Base-by-base conservation (phyloP, 2,113 vertebrate genomes). In the Chionomys nivalis region DNA sequence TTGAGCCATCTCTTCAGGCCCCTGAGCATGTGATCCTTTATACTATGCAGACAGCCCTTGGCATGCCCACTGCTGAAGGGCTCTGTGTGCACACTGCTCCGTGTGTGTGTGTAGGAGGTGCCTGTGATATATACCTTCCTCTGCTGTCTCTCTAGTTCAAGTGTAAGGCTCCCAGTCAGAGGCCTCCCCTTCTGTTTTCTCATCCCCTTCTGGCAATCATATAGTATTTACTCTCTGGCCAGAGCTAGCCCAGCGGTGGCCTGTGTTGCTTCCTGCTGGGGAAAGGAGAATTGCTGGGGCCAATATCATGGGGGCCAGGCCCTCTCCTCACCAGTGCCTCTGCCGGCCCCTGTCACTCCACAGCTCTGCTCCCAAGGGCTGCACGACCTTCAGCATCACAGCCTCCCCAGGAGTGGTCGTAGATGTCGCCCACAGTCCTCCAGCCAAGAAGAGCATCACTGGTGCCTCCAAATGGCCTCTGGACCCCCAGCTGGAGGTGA, bases 351-450 rank as follows among this genome's bases (percentile, higher is more conserved):
- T 14, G 24, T 63, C 82, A 36, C n/a, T 3, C 97, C 96, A 5
- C 96, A 99, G 99, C 72, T 98, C 93, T 36, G 96, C 82, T 19
- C 99, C 99, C 2, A 42, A n/a, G 17, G 97, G 58, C 0, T 98
- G 95, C 36, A 82, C 49, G 0, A 95, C 96, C 47, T 99, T 99
- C 0, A 94, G 98, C 7, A 90, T 98, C 94, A 66, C 16, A 0
- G 96, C 98, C 36, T 98, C 99, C 5, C 92, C 98, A 0, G 98
- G 93, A 0, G 98, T 99, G 77, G 93, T 89, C 0, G 96, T 99
- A 78, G 94, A 97, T 4, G 14, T 99, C 3, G 36, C 94, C 92
- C 92, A 92, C 6, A 3, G 93, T 70, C 97, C 97, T 65, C 97
- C 63, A 55, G 58, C 90, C 19, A 33, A 86, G 75, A 98, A 95